A percentile compares a stretch with the other conserved stretches of the same genome.
Conservation (phyloP, 1,140 invertebrate species). For the Ridgeia piscesae region DNA sequence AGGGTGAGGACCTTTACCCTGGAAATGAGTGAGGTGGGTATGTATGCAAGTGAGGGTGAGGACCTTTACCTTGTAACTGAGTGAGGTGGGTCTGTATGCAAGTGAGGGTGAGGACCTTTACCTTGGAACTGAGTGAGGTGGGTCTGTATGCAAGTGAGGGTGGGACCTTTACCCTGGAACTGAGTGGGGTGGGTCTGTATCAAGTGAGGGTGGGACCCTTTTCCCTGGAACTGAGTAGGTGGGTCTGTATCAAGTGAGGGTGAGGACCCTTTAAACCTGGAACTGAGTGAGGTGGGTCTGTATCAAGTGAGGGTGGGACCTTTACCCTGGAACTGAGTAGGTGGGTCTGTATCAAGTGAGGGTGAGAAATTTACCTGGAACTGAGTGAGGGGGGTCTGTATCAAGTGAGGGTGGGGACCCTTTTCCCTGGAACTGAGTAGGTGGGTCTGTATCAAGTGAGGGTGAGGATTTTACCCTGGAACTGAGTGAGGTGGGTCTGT, state of each 20-base stretch:
- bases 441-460: no score
- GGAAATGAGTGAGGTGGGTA: background rate
- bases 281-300: background rate
- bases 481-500: constrained; percentile 5
- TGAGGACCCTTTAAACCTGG: no score
- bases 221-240: constrained; percentile 2
- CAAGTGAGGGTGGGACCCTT: background rate
- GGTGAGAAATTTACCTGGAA: constrained; percentile 28
- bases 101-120: constrained; percentile 15
- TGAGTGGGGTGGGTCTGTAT: no score
- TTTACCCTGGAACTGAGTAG: background rate
- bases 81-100: background rate
- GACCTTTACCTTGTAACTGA: background rate
- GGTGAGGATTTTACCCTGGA: background rate
- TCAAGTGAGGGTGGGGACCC: no score
- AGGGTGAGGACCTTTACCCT: background rate
- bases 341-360: background rate
- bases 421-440: no score
- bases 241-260: background rate
- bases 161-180: no score
- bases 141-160: no score
- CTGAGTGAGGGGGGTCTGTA: constrained; percentile 11
- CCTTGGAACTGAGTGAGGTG: constrained; percentile 28
- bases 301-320: no score
- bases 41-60: background rate